phyloP scores from a whole-genome alignment of 2,113 vertebrate genomes.

The Syngnathoides biaculeatus region DNA sequence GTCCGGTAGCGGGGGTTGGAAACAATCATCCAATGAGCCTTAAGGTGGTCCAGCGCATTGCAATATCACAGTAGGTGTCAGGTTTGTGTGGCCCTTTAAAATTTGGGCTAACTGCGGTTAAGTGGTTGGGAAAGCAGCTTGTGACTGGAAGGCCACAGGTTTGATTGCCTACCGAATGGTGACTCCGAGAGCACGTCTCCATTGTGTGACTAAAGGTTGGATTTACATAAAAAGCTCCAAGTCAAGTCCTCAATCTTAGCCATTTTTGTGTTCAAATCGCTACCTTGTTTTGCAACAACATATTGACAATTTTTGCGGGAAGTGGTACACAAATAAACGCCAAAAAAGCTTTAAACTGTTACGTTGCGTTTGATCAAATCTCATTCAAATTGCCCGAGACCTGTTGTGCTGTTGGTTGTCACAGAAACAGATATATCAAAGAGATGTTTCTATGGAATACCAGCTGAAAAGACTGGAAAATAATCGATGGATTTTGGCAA shows the following conservation, averaged over 20 bases:
- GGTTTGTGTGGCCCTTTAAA: not conserved
- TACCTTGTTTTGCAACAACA: not conserved
- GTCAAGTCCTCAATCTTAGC: not conserved
- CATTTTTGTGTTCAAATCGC: not conserved
- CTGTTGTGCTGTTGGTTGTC: too few species aligned
- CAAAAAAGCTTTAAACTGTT: too few species aligned
- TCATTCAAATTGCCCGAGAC: too few species aligned
- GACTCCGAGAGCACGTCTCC: not conserved
- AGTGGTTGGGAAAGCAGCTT: not conserved
- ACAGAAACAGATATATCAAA: too few species aligned
- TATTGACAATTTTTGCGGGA: not conserved
- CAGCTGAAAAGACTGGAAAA: too few species aligned
- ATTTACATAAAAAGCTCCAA: not conserved
- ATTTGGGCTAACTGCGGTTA: not conserved
- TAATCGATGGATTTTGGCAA: too few species aligned
- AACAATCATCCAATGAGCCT: slow-evolving; percentile 13
- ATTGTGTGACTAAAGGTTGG: not conserved
- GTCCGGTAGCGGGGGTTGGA: slow-evolving; percentile 44
- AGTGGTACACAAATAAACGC: too few species aligned
- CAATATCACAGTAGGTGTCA: not conserved
- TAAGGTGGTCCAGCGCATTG: not conserved
- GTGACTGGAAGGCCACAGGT: not conserved
- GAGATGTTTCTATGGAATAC: too few species aligned
- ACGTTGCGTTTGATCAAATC: too few species aligned
- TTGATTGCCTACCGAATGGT: not conserved